These are phyloP conservation scores for Cololabis saira DNA, from an alignment of 2,113 vertebrate species.

Conservation along the genomic window DNA sequence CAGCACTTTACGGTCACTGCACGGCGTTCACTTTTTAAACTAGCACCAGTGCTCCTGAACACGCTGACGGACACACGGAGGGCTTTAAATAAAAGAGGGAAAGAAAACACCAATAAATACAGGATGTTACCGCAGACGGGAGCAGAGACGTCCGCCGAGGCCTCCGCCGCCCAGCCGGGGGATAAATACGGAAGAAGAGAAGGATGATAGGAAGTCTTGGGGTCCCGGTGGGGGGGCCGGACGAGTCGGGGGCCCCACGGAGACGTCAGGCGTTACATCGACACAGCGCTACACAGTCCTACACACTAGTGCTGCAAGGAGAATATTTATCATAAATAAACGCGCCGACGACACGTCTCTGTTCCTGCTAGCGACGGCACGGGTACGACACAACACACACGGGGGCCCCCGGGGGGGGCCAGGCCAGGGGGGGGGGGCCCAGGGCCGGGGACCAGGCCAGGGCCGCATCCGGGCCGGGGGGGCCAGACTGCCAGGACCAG, in stretches of 20 bases:
- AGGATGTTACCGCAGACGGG: conserved; percentile 57
- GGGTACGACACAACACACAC: conserved; percentile 66
- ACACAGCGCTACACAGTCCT: conserved; percentile 79
- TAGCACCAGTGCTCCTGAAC: conserved; percentile 73
- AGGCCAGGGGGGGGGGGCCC: too few relatives aligned
- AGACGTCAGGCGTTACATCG: conserved; percentile 54
- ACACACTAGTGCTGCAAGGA: conserved; percentile 78
- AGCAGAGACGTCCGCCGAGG: conserved; percentile 36
- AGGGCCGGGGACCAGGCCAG: neutral
- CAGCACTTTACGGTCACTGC: conserved; percentile 77
- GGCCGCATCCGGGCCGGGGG: neutral
- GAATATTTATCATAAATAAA: conserved; percentile 76
- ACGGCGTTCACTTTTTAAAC: conserved; percentile 66
- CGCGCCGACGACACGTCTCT: conserved; percentile 71
- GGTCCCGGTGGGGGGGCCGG: conserved; percentile 24
- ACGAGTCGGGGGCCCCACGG: conserved; percentile 52
- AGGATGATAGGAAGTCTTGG: conserved; percentile 43
- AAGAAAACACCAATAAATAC: conserved; percentile 79
- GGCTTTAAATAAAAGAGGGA: conserved; percentile 64
- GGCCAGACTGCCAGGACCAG: neutral
- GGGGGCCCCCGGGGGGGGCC: neutral
- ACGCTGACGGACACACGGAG: conserved; percentile 55
- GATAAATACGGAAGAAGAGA: conserved; percentile 51
- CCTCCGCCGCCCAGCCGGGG: conserved; percentile 48
- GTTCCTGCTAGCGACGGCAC: conserved; percentile 67